Evolutionary conservation across 2,113 vertebrate species (phyloP), one percentile per base, ranked within the genome.

Genomic region (Anhinga rufa): DNA sequence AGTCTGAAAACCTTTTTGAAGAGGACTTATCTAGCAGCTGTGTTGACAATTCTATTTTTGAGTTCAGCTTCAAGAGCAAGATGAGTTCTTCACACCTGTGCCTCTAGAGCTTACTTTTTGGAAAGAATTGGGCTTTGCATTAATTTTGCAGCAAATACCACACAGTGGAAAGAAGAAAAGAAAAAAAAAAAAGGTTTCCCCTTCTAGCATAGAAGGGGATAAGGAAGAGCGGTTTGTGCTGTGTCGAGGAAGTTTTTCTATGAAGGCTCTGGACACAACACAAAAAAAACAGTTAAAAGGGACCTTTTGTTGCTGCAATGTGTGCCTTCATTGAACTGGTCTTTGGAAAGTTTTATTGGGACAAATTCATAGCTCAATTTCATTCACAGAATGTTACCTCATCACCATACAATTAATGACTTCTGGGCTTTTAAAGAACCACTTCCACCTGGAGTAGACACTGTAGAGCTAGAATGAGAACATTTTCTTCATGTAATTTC

Each of bases 21-120:
- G 85, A 96, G 82, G 92, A 88, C 85, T 94, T 93, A 92, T 16
- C 78, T 83, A 95, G 58, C 95, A 96, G 94, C 95, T 97, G 95
- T 93, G 92, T 93, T 96, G 94, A 96, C 82, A 93, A 92, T 94
- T 93, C 75, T 88, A 90, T 94, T 96, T 95, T 88, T 94, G 90
- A 95, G 55, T 68, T 32, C 64, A 92, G 81, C 85, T 94, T 94
- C 87, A 92, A 94, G 79, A 95, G 91, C 10, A 87, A 84, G 95
- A 95, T 24, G 82, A 91, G 64, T 76, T 96, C 96, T 96, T 95
- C 82, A 93, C 93, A 96, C 94, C 87, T 97, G 92, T 90, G 95
- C 51, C 71, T 92, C 82, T 96, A 84, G 95, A 97, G 75, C 66
- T 89, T 87, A 65, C 57, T 82, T 87, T 94, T 88, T 92, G 84